Evolutionary conservation across 2,888 invertebrate species (phyloP).

Genomic region (Blastobasis lacticolella): DNA sequence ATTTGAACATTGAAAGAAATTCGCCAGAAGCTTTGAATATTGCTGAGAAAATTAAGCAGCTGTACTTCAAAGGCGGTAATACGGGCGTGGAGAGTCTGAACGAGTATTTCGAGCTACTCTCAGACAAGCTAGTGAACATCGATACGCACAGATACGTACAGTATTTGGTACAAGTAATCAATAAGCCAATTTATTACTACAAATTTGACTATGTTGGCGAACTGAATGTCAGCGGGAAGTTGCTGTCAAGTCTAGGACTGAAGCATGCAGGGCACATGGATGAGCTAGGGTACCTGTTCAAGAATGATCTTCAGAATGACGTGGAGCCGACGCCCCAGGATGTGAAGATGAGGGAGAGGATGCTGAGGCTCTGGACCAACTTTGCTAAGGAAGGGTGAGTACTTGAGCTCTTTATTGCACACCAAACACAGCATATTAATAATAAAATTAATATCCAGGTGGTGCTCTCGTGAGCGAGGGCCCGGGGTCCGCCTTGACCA

Average conservation of each 20-base stretch:
- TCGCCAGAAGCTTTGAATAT: slow-evolving; percentile 39
- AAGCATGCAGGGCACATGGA: slow-evolving; percentile 49
- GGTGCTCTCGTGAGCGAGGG: no score
- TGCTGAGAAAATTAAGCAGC: slow-evolving; percentile 35
- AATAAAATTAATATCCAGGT: no score
- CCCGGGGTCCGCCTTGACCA: no score
- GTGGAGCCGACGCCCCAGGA: slow-evolving; percentile 47
- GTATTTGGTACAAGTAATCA: slow-evolving; percentile 44
- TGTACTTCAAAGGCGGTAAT: slow-evolving; percentile 46
- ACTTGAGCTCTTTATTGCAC: not conserved
- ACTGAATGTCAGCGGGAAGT: slow-evolving; percentile 36
- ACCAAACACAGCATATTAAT: not conserved
- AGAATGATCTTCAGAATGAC: slow-evolving; percentile 39
- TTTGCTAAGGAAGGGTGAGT: slow-evolving; percentile 66
- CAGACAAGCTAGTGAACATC: slow-evolving; percentile 42
- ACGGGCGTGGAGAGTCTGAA: slow-evolving; percentile 34
- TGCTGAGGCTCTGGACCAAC: slow-evolving; percentile 62
- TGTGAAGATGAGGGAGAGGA: slow-evolving; percentile 52
- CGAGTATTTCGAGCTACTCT: slow-evolving; percentile 44
- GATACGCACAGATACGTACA: slow-evolving; percentile 50
- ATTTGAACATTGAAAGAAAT: slow-evolving; percentile 42
- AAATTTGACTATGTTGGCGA: slow-evolving; percentile 60
- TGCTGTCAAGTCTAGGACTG: slow-evolving; percentile 24
- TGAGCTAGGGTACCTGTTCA: slow-evolving; percentile 57
- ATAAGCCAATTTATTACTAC: slow-evolving; percentile 53